phyloP scores from a whole-genome alignment of 92 coral and sea anemone genomes.

The Chrysogorgia sp. region DNA sequence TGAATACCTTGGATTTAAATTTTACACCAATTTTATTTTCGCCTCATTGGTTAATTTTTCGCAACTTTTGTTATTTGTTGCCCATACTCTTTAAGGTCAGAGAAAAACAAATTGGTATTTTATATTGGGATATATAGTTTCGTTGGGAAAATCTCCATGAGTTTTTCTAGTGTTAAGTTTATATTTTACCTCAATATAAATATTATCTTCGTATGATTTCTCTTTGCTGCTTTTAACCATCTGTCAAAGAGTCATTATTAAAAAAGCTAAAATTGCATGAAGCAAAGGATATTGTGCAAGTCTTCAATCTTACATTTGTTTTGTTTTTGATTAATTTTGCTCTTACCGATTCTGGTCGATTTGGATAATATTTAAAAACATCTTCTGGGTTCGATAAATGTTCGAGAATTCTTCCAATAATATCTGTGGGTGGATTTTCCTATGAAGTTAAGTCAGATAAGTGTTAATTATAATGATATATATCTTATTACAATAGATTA shows the following conservation, averaged over 20 bases:
- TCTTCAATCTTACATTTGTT: no score
- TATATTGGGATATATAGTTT: no score
- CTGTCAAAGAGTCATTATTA: neutral
- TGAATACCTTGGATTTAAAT: no score
- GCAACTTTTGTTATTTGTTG: no score
- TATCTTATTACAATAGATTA: neutral
- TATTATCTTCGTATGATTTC: neutral
- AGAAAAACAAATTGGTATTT: no score
- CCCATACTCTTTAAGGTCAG: no score
- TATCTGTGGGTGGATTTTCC: constrained; percentile 11
- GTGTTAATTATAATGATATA: no score
- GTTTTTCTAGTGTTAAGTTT: neutral
- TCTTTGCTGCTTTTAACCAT: constrained; percentile 23
- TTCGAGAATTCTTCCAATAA: constrained; percentile 34
- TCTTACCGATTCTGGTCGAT: constrained; percentile 29
- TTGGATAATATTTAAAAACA: constrained; percentile 24
- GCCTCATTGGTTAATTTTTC: no score
- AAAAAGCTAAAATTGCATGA: no score
- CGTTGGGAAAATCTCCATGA: neutral
- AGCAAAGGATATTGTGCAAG: no score
- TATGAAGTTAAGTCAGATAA: neutral
- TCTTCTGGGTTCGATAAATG: constrained; percentile 37
- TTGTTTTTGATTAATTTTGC: neutral
- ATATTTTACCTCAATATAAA: constrained; percentile 4
- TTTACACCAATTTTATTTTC: no score